These are phyloP conservation scores for Ictalurus furcatus DNA, from an alignment of 2,113 vertebrate genomes.

Conservation along the genomic window DNA sequence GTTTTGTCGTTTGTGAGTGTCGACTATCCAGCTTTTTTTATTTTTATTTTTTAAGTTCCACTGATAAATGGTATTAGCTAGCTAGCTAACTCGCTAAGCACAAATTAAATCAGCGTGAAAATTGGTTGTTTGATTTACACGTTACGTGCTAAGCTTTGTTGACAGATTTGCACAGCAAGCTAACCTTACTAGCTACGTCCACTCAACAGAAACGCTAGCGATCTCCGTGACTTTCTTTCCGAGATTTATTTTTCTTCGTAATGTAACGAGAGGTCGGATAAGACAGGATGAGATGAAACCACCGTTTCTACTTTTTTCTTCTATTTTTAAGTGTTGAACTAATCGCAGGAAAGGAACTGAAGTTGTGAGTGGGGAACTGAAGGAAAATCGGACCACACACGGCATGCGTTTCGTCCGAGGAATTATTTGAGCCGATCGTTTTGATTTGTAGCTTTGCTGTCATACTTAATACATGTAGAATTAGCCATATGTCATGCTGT, in stretches of 20 bases:
- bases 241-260: neutral
- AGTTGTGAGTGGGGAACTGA: neutral
- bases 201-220: neutral
- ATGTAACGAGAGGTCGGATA: neutral
- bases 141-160: neutral
- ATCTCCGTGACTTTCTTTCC: neutral
- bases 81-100: no score
- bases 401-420: neutral
- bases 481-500: neutral
- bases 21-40: neutral
- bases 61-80: no score
- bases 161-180: neutral
- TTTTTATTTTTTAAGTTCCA: no score
- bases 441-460: neutral
- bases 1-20: no score
- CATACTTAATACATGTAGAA: no score
- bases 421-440: neutral
- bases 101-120: no score
- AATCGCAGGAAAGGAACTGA: neutral
- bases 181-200: neutral
- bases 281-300: neutral
- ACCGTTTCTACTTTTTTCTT: neutral
- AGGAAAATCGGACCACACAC: neutral
- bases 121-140: neutral
- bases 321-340: neutral